Conservation (phyloP, 2,113 vertebrate genomes). For the Anguilla rostrata region DNA sequence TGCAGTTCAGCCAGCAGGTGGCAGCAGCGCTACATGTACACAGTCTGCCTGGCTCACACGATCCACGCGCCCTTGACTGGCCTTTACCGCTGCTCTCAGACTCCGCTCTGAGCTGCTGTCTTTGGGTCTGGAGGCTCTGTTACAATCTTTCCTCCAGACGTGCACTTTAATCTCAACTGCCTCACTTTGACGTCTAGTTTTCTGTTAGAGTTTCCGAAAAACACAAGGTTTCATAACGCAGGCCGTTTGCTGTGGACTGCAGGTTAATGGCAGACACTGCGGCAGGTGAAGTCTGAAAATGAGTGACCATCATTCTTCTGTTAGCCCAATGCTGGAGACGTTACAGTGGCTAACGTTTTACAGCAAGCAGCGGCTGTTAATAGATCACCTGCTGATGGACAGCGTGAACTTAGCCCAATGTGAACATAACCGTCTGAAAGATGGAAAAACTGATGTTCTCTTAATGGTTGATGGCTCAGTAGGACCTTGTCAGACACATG, state of each 20-base stretch:
- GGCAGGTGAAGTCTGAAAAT: not conserved
- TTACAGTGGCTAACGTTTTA: not conserved
- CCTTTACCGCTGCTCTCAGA: not conserved
- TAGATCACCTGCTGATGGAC: not conserved
- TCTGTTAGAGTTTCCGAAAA: not conserved
- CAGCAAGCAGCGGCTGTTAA: not conserved
- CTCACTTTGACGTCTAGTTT: not conserved
- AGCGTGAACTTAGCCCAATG: not conserved
- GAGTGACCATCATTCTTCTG: not conserved
- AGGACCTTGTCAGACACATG: too few relatives aligned
- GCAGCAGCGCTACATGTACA: conserved; percentile 31
- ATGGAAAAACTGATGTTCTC: not conserved
- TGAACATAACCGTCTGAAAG: not conserved
- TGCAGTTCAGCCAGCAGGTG: conserved; percentile 52
- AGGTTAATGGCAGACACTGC: not conserved
- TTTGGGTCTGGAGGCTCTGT: not conserved
- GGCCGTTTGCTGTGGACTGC: not conserved
- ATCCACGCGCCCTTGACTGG: not conserved
- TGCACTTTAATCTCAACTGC: not conserved
- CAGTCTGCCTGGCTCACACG: not conserved
- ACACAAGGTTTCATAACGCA: not conserved
- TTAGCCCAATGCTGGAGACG: not conserved
- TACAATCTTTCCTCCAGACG: not conserved
- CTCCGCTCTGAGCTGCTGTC: not conserved
- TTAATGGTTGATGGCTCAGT: not conserved